These are phyloP conservation scores for Nymphalis polychloros DNA, from an alignment of 2,888 invertebrate species.

Conservation along the genomic window DNA sequence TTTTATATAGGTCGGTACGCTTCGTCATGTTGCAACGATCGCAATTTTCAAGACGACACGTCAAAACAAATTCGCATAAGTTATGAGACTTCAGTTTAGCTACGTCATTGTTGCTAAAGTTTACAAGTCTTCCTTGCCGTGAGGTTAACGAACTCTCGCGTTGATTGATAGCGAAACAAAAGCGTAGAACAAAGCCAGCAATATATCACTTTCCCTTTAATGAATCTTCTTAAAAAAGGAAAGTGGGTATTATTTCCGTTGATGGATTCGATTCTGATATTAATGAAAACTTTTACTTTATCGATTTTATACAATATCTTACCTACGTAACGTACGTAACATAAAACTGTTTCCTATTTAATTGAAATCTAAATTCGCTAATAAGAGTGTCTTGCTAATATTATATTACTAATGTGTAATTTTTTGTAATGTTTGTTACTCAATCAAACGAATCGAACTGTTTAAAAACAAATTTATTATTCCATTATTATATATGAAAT, in stretches of 20 bases:
- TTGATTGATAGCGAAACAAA: slow-evolving; percentile 43
- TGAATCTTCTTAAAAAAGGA: slow-evolving; percentile 31
- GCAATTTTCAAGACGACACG: slow-evolving; percentile 35
- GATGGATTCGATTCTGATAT: slow-evolving; percentile 19
- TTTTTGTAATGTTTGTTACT: too few species aligned
- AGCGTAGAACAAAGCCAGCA: slow-evolving; percentile 38
- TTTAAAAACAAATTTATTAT: too few species aligned
- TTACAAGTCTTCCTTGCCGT: slow-evolving; percentile 40
- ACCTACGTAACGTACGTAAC: too few species aligned
- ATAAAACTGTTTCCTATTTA: neutral
- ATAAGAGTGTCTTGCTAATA: too few species aligned
- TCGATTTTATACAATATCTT: neutral
- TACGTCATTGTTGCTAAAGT: slow-evolving; percentile 42
- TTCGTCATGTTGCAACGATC: slow-evolving; percentile 21
- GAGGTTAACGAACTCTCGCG: slow-evolving; percentile 37
- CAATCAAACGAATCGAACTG: too few species aligned
- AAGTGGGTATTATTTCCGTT: slow-evolving; percentile 28
- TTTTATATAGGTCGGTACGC: neutral
- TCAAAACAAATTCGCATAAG: slow-evolving; percentile 42
- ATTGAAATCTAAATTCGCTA: too few species aligned
- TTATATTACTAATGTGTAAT: too few species aligned
- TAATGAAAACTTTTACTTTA: slow-evolving; percentile 17
- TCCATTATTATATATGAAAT: too few species aligned
- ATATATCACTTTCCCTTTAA: slow-evolving; percentile 36
- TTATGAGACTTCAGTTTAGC: slow-evolving; percentile 40